Evolutionary conservation across 2,797 vertebrate species (phyloP).

Genomic region (Phalanger gymnotis): DNA sequence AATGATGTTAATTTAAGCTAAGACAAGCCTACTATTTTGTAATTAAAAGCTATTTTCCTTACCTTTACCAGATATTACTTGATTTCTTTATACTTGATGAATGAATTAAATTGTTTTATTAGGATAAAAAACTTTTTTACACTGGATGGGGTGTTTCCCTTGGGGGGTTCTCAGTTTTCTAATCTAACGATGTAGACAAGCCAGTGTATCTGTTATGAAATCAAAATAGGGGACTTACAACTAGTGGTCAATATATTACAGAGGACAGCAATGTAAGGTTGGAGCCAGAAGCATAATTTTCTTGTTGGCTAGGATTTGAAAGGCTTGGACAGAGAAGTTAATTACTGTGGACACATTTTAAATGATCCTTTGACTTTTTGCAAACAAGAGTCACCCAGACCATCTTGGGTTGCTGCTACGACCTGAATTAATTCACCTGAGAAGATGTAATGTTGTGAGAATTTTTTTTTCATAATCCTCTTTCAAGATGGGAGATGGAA

Average conservation of each 20-base stretch:
- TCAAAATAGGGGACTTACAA: background rate
- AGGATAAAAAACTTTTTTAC: background rate
- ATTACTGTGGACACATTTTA: background rate
- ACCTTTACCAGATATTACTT: background rate
- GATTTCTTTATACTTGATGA: background rate
- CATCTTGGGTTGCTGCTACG: background rate
- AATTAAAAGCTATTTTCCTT: background rate
- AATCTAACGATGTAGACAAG: background rate
- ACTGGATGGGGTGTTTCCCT: background rate
- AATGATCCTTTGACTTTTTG: background rate
- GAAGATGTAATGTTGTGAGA: background rate
- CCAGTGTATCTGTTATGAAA: background rate
- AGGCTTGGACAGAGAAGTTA: background rate
- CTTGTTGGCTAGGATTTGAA: background rate
- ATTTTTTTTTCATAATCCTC: background rate
- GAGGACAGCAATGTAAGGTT: background rate
- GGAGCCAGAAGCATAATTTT: background rate
- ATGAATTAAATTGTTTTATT: background rate
- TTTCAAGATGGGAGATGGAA: background rate
- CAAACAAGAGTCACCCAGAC: background rate
- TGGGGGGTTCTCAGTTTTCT: background rate
- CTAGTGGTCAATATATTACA: background rate
- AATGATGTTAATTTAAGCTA: background rate
- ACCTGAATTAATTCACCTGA: background rate
- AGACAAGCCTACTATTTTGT: background rate